Evolutionary conservation across 2,888 invertebrate genomes (phyloP), one percentile per base, ranked within the genome.

Genomic region (Coenonympha glycerion): DNA sequence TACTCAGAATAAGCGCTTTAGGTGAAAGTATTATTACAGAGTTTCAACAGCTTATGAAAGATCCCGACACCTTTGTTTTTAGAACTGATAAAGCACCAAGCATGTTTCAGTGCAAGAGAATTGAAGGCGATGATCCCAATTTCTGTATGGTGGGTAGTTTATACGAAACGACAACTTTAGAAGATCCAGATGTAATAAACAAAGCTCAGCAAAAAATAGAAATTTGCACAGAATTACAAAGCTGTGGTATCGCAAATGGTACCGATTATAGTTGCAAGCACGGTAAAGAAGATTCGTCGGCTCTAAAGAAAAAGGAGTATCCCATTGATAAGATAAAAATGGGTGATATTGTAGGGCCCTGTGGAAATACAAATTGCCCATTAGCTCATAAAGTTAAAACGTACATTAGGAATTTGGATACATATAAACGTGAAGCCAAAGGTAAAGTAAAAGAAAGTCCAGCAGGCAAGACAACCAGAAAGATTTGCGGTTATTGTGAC

Each of bases 341-440:
- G 85, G 86, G 87, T 48, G 86, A 87, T 56, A 87, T 87, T 26
- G 70, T 64, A 31, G 87, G 87, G 3, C 86, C 87, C 1, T 87
- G 87, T 63, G 87, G 87, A 39, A 87, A 87, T 61, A 48, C 69
- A 19, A 85, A 80, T 45, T 87, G 87, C 61, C 63, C 73, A 30
- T 63, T 87, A 55, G 85, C 86, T 30, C 84, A 84, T 58, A 87
- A 81, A 68, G 78, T 87, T 1, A 81, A 64, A 61, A 71, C 62
- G 6, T 87, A 86, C 52, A 76, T 87, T 41, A 71, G 87, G 59
- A 75, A 74, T 51, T 58, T 86, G 36, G 78, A 82, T 1, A 63
- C 68, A 4, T 87, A 87, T 47, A 84, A 78, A 55, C 59, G 68
- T 58, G 65, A 68, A 61, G 72, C 78, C 41, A 65, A 63, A 33